These are phyloP conservation scores for Chaenocephalus aceratus DNA, from an alignment of 2,113 vertebrate species.

Conservation along the genomic window DNA sequence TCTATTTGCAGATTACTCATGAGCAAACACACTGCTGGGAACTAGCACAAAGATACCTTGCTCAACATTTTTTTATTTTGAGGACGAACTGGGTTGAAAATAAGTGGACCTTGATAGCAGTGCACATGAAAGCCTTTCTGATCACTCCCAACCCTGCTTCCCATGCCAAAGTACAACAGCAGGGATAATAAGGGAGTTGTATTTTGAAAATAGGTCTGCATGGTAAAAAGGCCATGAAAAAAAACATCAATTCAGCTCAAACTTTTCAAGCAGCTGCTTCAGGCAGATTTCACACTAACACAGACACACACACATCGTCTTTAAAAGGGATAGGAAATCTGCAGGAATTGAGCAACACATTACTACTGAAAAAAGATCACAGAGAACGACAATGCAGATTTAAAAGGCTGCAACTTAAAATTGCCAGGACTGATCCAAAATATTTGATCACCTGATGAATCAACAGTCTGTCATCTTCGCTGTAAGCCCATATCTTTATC, in stretches of 20 bases:
- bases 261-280: slow-evolving; percentile 33
- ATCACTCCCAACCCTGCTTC: background rate
- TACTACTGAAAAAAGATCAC: background rate
- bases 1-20: slow-evolving; percentile 8
- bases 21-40: slow-evolving; percentile 21
- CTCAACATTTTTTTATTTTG: slow-evolving; percentile 14
- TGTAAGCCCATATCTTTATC: background rate
- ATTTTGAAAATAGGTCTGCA: slow-evolving; percentile 68
- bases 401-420: background rate
- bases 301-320: background rate
- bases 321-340: slow-evolving; percentile 8
- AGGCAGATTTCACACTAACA: slow-evolving; percentile 36
- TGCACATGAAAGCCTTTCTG: slow-evolving; percentile 60
- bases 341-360: slow-evolving; percentile 5
- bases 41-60: slow-evolving; percentile 15
- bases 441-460: background rate
- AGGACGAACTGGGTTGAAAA: slow-evolving; percentile 31
- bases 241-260: slow-evolving; percentile 14
- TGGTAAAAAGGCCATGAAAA: slow-evolving; percentile 59
- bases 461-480: background rate
- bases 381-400: background rate
- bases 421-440: too few species aligned
- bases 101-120: slow-evolving; percentile 43
- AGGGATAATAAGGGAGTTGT: slow-evolving; percentile 66
- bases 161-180: slow-evolving; percentile 48